Evolutionary conservation across 1,140 invertebrate genomes (phyloP), one percentile per base, ranked within the genome.

Genomic region (Eupristina koningsbergeri): DNA sequence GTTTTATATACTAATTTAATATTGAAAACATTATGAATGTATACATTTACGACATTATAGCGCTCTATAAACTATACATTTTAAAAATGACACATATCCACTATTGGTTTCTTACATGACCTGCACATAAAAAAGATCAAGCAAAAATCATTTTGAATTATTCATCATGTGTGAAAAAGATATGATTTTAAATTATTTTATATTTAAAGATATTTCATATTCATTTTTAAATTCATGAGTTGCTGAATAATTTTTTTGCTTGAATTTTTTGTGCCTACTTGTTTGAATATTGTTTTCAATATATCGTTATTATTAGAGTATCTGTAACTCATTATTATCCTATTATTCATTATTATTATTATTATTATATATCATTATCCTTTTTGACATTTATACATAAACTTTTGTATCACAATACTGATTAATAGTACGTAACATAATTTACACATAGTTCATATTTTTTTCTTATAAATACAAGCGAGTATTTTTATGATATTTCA

Each of bases 31-130:
- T 84, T 74, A 86, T 36, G 63, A 58, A 34, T 81, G 75, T 53
- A 45, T 36, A 85, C 61, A 85, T 34, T 76, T 34, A 9, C 36
- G 13, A 84, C 63, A 76, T 75, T 64, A 77, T 39, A 31, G 74
- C 47, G 11, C 45, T 3, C 81, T 85, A 80, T 11, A 64, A 80
- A 69, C 69, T 80, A 64, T 31, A 71, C 0, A 80, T 74, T 80
- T 78, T 85, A 79, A 81, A 36, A 82, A 82, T 85, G 34, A 80
- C 45, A 69, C 45, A 83, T 34, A 83, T 79, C 64, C 26, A 82
- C 47, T 82, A 85, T 74, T 79, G 34, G n/a, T 73, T 45, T 36
- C 47, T 83, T 78, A 64, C 73, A 67, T 69, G 63, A 19, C 75
- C 63, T 13, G 81, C 74, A 31, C 36, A 45, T 63, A 19, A 41